These are phyloP conservation scores for Amblyjoppa fuscipennis DNA, from an alignment of 2,888 invertebrate genomes.

Conservation along the genomic window DNA sequence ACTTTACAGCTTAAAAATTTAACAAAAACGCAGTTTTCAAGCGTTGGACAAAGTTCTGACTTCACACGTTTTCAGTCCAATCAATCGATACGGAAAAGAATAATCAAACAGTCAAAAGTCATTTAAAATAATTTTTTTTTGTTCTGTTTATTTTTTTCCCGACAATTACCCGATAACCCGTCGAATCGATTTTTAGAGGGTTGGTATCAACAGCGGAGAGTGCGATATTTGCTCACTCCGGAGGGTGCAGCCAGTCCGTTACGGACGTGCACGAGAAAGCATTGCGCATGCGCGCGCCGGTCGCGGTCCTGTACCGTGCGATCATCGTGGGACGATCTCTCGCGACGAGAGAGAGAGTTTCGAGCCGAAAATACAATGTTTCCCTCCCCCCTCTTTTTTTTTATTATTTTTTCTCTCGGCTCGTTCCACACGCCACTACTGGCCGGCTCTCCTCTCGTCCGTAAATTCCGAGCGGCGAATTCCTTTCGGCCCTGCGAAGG, in stretches of 20 bases:
- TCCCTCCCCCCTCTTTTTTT: neutral
- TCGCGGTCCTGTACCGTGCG: neutral
- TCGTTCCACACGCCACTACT: neutral
- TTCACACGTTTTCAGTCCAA: too few species aligned
- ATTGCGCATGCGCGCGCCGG: neutral
- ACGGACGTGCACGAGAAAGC: neutral
- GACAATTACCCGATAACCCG: neutral
- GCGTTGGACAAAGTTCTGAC: too few species aligned
- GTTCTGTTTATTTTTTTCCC: neutral
- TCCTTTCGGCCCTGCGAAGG: neutral
- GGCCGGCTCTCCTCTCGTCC: neutral
- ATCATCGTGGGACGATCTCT: neutral
- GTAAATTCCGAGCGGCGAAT: neutral
- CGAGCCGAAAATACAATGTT: slow-evolving; percentile 13
- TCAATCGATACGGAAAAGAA: neutral
- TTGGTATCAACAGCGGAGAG: neutral
- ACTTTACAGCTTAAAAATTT: too few species aligned
- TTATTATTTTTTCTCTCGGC: neutral
- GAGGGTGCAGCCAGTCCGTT: neutral
- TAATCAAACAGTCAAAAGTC: neutral
- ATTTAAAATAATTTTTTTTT: neutral
- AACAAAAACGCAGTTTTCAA: too few species aligned
- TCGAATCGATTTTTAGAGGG: neutral
- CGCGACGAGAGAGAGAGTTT: neutral
- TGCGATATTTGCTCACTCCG: slow-evolving; percentile 4